These are phyloP conservation scores for Gymnogyps californianus DNA, from an alignment of 2,113 vertebrate genomes.

Conservation along the genomic window DNA sequence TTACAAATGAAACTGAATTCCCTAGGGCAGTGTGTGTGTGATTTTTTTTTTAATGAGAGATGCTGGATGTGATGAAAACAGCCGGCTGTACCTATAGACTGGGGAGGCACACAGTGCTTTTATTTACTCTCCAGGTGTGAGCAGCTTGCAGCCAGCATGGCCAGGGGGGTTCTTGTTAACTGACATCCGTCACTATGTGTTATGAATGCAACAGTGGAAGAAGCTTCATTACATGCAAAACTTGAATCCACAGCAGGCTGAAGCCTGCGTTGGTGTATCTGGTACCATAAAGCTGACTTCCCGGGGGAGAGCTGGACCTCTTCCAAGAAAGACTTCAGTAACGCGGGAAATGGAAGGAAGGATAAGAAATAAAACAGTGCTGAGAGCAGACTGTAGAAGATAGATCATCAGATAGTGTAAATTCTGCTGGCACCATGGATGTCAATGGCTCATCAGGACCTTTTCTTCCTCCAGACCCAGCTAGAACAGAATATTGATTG, in stretches of 20 bases:
- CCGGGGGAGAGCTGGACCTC: background rate
- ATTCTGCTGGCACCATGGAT: background rate
- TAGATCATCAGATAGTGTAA: background rate
- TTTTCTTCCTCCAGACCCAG: constrained; percentile 1
- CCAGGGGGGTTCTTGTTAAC: background rate
- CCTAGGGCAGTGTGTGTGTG: background rate
- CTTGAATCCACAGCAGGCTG: background rate
- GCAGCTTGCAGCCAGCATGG: background rate
- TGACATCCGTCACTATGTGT: background rate
- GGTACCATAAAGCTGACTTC: background rate
- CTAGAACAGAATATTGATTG: constrained; percentile 15
- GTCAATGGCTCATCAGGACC: background rate
- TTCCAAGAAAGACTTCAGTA: constrained; percentile 28
- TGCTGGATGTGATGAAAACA: background rate
- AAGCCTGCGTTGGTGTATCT: background rate
- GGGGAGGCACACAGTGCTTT: background rate
- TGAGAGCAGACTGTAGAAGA: background rate
- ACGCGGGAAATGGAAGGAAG: background rate
- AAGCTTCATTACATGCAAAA: background rate
- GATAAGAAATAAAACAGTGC: background rate
- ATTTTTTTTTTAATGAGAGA: background rate
- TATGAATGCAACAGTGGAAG: background rate
- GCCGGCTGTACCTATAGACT: background rate
- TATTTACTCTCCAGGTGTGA: background rate
- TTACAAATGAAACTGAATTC: background rate